Base-by-base conservation (phyloP, 2,113 vertebrate genomes). In the Zosterops japonicus region DNA sequence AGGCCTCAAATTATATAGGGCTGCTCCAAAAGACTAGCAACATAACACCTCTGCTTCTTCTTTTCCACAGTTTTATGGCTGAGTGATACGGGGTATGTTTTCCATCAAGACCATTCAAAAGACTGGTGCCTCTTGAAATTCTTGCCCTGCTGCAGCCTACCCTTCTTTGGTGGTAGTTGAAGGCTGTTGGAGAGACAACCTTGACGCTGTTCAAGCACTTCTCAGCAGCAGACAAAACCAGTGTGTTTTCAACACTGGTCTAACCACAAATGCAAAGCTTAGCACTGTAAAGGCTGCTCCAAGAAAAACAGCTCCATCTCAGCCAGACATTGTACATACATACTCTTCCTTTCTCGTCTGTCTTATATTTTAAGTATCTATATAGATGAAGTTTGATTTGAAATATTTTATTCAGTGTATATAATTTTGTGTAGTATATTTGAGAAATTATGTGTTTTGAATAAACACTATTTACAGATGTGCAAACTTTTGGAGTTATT, bases 1-100 rank as follows among this genome's bases (percentile, higher is more conserved):
- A 27, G 44, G 11, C 13, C 21, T 82, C 42, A 44, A 4, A 3
- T 33, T 1, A 3, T 0, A 1, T 22, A 68, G 31, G 1, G 13
- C 13, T 72, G 9, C 64, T 81, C 78, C 1, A 0, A 39, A 89
- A 82, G 44, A 35, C 16, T 23, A 50, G 24, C 7, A 33, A 6
- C 9, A 5, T 25, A 78, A 59, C 3, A n/a, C 2, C 4, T 9
- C 1, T 25, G 8, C 41, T 67, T 9, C 22, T 68, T 6, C 8
- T 68, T 81, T 88, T 22, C 36, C 12, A 18, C 14, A 29, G 6
- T 60, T 70, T 69, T 56, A 13, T 36, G 60, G 29, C 36, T 80
- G 25, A 55, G 28, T 13, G 16, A 25, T 27, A 52, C 5, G 4
- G 19, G 8, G 4, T n/a, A 28, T 33, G 6, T 13, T 46, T 90